Conservation (phyloP, 2,797 vertebrate genomes). For the Oophaga sylvatica region DNA sequence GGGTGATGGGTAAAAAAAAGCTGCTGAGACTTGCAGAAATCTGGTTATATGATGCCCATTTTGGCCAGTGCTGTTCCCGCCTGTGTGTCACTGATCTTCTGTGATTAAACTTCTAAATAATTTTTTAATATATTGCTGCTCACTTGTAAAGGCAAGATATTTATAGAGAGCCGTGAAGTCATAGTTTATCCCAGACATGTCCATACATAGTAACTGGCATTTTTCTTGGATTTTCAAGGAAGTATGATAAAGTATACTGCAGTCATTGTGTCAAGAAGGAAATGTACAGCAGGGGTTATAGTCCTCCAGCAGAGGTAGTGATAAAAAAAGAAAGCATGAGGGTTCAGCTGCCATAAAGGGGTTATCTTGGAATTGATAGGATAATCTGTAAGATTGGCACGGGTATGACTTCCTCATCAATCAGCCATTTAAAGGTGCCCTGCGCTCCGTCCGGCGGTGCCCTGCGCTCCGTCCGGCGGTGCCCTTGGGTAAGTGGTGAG, state of each 20-base stretch:
- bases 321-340: neutral
- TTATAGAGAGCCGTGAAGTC: neutral
- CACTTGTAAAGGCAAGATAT: neutral
- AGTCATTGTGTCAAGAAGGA: neutral
- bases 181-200: conserved; percentile 14
- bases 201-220: conserved; percentile 7
- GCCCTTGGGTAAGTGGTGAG: neutral
- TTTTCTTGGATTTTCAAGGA: neutral
- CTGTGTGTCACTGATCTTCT: neutral
- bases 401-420: no score
- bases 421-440: no score
- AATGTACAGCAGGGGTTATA: neutral
- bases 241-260: conserved; percentile 14
- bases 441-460: no score
- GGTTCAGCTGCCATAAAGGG: neutral
- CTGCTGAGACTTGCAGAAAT: no score
- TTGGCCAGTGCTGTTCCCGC: neutral
- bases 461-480: no score
- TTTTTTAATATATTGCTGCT: neutral
- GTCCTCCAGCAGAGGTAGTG: neutral
- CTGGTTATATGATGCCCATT: neutral
- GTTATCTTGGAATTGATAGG: neutral
- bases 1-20: no score
- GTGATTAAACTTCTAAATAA: neutral
- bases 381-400: no score